Conservation (phyloP, 1,140 invertebrate genomes). For the Arion vulgaris region DNA sequence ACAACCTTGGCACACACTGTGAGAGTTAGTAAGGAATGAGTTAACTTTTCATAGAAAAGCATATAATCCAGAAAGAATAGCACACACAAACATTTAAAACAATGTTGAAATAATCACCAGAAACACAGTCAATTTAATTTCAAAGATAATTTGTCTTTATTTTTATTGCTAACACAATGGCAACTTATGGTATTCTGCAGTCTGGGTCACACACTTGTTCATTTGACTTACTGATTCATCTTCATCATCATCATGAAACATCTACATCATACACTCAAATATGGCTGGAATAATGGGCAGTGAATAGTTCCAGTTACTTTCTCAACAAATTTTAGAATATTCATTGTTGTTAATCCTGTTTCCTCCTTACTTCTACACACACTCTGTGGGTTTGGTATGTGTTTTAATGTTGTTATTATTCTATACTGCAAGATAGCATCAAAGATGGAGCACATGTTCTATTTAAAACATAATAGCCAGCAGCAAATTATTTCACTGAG, state of each 20-base stretch:
- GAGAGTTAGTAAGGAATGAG: no score
- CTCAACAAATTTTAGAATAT: not conserved
- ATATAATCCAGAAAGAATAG: no score
- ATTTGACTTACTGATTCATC: not conserved
- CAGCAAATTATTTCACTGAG: not conserved
- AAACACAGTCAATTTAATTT: not conserved
- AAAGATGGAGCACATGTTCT: not conserved
- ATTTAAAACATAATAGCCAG: not conserved
- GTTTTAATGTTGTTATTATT: not conserved
- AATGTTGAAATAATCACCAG: no score
- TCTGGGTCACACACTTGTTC: not conserved
- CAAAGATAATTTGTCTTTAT: not conserved
- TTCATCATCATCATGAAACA: not conserved
- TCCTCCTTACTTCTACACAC: not conserved
- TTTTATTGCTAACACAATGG: conserved; percentile 4
- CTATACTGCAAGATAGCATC: not conserved
- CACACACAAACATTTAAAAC: no score
- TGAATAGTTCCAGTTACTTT: not conserved
- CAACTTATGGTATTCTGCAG: not conserved
- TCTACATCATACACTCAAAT: not conserved
- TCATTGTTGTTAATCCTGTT: not conserved
- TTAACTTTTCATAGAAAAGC: no score
- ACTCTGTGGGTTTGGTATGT: not conserved
- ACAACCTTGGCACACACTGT: no score
- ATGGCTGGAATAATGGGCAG: not conserved